Conservation (phyloP, 2,797 vertebrate genomes). For the Kryptopterus vitreolus region DNA sequence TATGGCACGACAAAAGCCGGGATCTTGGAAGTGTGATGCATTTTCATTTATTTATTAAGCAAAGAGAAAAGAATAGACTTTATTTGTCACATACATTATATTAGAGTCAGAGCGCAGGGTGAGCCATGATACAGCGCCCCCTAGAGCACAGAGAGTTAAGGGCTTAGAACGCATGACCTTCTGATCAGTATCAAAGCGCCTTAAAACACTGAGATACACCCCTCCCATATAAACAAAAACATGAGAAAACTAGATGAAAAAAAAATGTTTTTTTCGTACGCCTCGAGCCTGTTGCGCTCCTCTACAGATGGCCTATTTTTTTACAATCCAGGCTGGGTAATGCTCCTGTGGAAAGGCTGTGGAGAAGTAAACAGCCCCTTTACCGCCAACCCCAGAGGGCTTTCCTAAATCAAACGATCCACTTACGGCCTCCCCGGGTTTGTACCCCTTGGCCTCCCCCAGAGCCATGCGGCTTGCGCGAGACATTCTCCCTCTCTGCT, state of each 20-base stretch:
- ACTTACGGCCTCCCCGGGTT: slow-evolving; percentile 59
- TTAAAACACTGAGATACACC: too few relatives aligned
- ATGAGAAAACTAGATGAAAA: not conserved
- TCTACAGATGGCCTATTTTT: slow-evolving; percentile 74
- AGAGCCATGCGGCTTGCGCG: slow-evolving; percentile 3
- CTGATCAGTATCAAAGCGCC: too few relatives aligned
- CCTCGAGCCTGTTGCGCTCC: slow-evolving; percentile 58
- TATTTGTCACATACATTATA: too few relatives aligned
- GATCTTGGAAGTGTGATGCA: not conserved
- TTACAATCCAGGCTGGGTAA: slow-evolving; percentile 62
- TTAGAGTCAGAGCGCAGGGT: too few relatives aligned
- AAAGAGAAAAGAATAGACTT: too few relatives aligned
- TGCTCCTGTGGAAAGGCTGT: slow-evolving; percentile 60
- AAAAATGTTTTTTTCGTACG: slow-evolving; percentile 21
- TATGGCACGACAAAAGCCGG: not conserved
- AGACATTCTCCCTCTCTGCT: slow-evolving; percentile 5
- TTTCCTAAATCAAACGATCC: slow-evolving; percentile 64
- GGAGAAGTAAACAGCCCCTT: slow-evolving; percentile 68
- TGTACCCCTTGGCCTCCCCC: slow-evolving; percentile 37
- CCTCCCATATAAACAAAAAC: not conserved
- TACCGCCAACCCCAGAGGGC: slow-evolving; percentile 54
- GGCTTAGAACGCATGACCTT: too few relatives aligned
- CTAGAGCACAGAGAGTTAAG: too few relatives aligned
- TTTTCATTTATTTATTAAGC: too few relatives aligned
- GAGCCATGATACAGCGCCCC: too few relatives aligned